Evolutionary conservation across 2,113 vertebrate species (phyloP).

Genomic region (Myrmecophaga tridactyla): DNA sequence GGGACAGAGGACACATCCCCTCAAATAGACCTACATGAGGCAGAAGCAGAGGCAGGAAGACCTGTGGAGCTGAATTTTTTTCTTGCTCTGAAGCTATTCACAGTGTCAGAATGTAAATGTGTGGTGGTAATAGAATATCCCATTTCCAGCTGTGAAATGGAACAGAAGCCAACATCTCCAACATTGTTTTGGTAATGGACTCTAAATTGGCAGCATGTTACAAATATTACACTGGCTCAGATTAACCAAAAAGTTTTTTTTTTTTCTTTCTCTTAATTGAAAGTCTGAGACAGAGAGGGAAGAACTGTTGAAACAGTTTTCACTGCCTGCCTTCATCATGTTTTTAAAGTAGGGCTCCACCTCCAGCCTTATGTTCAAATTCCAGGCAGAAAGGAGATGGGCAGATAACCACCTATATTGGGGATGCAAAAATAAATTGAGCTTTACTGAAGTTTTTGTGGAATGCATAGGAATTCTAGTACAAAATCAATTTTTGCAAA

Average conservation of each 20-base stretch:
- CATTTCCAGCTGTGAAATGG: neutral
- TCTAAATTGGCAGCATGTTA: neutral
- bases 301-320: neutral
- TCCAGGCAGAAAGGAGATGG: neutral
- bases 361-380: neutral
- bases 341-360: neutral
- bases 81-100: neutral
- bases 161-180: neutral
- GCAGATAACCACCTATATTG: neutral
- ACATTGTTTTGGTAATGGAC: neutral
- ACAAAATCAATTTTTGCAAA: neutral
- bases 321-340: neutral
- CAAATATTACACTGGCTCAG: too few species aligned
- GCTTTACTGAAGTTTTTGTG: neutral
- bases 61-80: neutral
- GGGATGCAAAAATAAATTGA: neutral
- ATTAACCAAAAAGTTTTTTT: neutral
- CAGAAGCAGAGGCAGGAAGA: neutral
- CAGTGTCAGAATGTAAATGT: neutral
- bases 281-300: neutral
- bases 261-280: neutral
- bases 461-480: neutral
- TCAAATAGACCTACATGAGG: neutral
- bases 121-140: neutral
- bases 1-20: neutral